phyloP scores from a whole-genome alignment of 2,797 vertebrate genomes.

The Sardinella longiceps region DNA sequence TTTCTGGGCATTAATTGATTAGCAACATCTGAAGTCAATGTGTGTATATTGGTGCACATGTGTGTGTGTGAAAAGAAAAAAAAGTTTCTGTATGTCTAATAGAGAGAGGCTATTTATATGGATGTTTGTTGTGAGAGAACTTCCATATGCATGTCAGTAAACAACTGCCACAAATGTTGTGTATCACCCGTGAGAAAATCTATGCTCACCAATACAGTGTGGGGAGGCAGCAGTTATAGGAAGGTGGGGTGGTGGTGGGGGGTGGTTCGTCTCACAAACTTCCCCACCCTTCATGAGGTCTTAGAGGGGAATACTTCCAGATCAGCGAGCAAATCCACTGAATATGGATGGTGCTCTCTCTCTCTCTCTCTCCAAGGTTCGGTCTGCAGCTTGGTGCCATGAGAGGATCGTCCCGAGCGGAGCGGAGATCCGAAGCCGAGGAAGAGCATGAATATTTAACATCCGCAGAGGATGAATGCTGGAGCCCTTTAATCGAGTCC shows the following conservation, averaged over 20 bases:
- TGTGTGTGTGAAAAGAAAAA: background rate
- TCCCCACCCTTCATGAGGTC: background rate
- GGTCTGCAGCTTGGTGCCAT: background rate
- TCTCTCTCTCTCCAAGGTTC: background rate
- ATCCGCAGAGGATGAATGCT: background rate
- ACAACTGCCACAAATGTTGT: background rate
- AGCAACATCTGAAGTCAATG: background rate
- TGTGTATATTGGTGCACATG: background rate
- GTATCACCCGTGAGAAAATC: background rate
- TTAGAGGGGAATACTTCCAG: background rate
- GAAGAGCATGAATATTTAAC: slow-evolving; percentile 12
- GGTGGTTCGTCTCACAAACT: background rate
- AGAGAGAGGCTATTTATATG: background rate
- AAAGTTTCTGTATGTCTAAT: background rate
- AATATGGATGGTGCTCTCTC: slow-evolving; percentile 10
- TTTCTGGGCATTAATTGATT: background rate
- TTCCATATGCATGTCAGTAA: background rate
- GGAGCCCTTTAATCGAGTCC: slow-evolving; percentile 1
- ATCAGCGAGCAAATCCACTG: background rate
- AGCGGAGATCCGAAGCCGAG: background rate
- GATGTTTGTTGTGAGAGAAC: background rate
- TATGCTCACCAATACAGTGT: background rate
- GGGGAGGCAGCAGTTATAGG: background rate
- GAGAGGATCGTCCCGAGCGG: background rate
- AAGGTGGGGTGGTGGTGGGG: background rate